Base-by-base conservation (phyloP, 2,888 invertebrate species). In the Creontiades dilutus region DNA sequence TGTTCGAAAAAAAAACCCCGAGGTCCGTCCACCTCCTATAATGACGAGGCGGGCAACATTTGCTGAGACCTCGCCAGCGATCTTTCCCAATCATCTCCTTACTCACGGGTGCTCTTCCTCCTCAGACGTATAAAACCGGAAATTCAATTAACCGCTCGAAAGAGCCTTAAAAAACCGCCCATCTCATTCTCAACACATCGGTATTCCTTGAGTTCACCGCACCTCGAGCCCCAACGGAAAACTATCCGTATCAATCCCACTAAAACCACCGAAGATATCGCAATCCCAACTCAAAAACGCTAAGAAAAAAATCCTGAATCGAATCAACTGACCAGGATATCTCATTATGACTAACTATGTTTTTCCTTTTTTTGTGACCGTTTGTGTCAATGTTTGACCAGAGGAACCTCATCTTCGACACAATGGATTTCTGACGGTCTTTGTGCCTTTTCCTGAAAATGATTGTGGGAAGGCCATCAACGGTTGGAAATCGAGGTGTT, bases 121-220 rank as follows among this genome's bases (percentile, higher is more conserved):
- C 23, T 68, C 27, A 19, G 48, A 68, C 68, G 23, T 23, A 68
- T 68, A 23, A 23, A 68, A 68, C 68, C 68, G 68, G 68, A 68
- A 68, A 68, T 68, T 68, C 68, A 68, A 68, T 68, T 68, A 68
- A 68, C 68, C 68, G 68, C 68, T 68, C 68, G 68, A 68, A 68
- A 68, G 68, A 68, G 23, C 68, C 68, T 68, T 23, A 13, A 68
- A 68, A 68, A 68, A 68, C 68, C 68, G 68, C 68, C 68, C 68
- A 68, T 12, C 68, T 68, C 68, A 68, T 68, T 68, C 19, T 23
- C 68, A 68, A 68, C 23, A 23, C 68, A 68, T 68, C 68, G 68
- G 68, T 68, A 68, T 68, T 19, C 68, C 68, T 9, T 23, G 68
- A 68, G 68, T 19, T 68, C 68, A 68, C 23, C 68, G 68, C 68